phyloP scores from a whole-genome alignment of 2,888 invertebrate species.

The Epistrophe grossulariae region DNA sequence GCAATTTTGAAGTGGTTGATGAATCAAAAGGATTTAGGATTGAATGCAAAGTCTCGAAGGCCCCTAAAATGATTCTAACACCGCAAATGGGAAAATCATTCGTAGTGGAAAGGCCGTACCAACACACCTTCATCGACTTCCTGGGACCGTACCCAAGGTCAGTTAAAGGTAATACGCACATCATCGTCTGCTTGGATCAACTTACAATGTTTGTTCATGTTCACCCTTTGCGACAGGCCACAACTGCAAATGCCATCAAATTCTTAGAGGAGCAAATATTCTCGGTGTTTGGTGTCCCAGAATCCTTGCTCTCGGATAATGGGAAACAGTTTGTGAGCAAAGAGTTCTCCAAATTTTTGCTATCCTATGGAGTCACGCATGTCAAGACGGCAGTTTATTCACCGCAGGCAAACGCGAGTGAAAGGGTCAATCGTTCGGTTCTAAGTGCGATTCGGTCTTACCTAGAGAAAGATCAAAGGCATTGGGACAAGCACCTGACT shows the following conservation, averaged over 20 bases:
- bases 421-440: conserved; percentile 15
- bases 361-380: neutral
- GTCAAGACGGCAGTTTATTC: neutral
- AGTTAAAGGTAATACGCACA: neutral
- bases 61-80: neutral
- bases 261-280: neutral
- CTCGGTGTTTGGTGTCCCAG: neutral
- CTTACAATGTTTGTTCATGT: neutral
- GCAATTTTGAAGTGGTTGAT: neutral
- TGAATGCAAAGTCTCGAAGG: neutral
- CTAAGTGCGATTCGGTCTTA: conserved; percentile 5
- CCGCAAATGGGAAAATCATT: conserved; percentile 1
- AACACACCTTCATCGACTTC: neutral
- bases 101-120: neutral
- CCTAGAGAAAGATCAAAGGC: neutral
- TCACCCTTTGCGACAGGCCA: neutral
- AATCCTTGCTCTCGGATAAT: neutral
- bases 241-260: neutral
- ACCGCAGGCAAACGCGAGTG: conserved; percentile 24
- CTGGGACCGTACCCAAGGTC: neutral
- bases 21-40: neutral
- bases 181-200: neutral
- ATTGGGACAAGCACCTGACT: neutral
- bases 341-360: neutral
- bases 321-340: neutral